Evolutionary conservation across 2,113 vertebrate genomes (phyloP).

Genomic region (Noctilio leporinus): DNA sequence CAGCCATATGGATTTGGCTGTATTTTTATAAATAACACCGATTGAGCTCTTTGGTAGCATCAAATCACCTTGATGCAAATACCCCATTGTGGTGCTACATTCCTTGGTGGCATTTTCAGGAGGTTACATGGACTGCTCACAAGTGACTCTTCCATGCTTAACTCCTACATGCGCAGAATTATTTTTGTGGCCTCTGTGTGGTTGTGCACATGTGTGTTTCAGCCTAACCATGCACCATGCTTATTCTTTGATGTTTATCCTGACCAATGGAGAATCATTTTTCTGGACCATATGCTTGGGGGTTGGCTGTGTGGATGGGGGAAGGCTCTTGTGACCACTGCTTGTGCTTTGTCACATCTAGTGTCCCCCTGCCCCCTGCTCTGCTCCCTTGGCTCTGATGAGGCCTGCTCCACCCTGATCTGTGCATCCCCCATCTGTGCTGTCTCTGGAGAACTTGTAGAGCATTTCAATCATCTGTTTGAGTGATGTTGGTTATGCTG

Average conservation of each 20-base stretch:
- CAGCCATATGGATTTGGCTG: background rate
- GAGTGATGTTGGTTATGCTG: conserved; percentile 58
- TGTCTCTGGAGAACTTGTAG: conserved; percentile 34
- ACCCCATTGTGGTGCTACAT: background rate
- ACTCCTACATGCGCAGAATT: background rate
- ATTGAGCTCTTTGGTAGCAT: background rate
- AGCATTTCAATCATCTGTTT: conserved; percentile 39
- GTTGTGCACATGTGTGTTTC: background rate
- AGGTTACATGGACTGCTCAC: background rate
- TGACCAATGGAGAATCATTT: conserved; percentile 1
- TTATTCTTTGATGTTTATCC: background rate
- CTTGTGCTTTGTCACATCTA: conserved; percentile 48
- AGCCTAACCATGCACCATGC: background rate
- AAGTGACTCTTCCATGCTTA: background rate
- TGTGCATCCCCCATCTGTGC: conserved; percentile 7
- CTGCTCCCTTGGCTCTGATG: conserved; percentile 30
- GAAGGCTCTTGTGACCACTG: conserved; percentile 19
- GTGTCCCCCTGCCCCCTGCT: background rate
- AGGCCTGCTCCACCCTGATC: conserved; percentile 39
- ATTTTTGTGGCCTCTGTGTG: background rate
- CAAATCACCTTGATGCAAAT: background rate
- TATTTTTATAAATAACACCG: background rate
- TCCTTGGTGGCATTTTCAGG: background rate
- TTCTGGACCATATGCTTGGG: background rate
- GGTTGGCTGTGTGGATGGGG: conserved; percentile 37